These are phyloP conservation scores for Tipula vernalis DNA, from an alignment of 2,888 invertebrate genomes.

Conservation along the genomic window DNA sequence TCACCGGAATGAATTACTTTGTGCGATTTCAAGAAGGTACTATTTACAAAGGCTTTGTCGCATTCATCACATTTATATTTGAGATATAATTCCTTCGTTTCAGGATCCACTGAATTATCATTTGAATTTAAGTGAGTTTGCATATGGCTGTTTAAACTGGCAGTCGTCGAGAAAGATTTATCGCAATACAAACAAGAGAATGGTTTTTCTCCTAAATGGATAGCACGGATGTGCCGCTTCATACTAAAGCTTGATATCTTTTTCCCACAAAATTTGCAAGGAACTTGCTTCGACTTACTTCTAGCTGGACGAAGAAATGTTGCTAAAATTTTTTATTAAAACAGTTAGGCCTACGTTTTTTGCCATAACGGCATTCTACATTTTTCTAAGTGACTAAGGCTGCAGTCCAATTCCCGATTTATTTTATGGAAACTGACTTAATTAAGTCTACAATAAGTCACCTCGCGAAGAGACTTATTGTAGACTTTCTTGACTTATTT, in stretches of 20 bases:
- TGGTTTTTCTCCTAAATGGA: neutral
- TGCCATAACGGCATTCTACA: too few relatives aligned
- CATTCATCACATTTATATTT: neutral
- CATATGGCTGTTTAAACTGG: neutral
- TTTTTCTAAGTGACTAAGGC: too few relatives aligned
- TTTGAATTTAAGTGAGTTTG: neutral
- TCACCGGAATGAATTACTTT: neutral
- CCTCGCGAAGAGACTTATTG: too few relatives aligned
- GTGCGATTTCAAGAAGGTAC: neutral
- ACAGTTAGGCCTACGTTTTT: too few relatives aligned
- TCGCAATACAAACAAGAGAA: neutral
- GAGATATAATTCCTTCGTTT: neutral
- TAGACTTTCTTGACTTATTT: too few relatives aligned
- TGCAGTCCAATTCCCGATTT: too few relatives aligned
- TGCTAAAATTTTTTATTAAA: too few relatives aligned
- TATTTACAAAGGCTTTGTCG: neutral
- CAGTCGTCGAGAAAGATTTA: neutral
- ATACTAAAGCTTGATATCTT: neutral
- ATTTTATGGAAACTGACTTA: too few relatives aligned
- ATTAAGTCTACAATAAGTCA: too few relatives aligned
- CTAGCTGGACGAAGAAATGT: too few relatives aligned
- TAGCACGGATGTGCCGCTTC: neutral
- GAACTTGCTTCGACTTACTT: neutral
- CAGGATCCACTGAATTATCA: neutral
- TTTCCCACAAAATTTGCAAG: neutral